Percentiles rank a stretch among this genome's conserved stretches.
Evolutionary conservation across 2,797 vertebrate genomes (phyloP).

Genomic region (Gallinago nigripennis): DNA sequence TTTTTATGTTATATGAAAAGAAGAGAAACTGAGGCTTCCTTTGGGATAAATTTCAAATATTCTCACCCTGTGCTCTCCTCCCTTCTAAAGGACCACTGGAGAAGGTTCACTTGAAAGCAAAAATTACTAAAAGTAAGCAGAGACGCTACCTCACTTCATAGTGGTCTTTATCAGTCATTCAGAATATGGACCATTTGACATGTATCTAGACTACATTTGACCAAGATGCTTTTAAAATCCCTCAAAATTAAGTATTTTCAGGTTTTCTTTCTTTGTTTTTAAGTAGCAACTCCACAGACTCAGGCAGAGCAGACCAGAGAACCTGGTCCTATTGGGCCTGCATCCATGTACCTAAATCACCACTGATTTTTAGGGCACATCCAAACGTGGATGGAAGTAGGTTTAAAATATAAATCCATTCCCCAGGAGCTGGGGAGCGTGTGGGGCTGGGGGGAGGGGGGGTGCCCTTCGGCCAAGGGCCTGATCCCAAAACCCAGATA

Average conservation of each 20-base stretch:
- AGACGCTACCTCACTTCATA: neutral
- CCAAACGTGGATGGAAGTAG: accelerated
- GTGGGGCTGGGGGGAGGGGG: neutral
- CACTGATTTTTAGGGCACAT: neutral
- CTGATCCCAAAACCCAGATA: neutral
- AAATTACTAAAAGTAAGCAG: neutral
- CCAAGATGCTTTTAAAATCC: neutral
- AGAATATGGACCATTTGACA: neutral
- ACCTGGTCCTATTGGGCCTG: neutral
- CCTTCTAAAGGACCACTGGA: neutral
- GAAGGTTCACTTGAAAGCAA: neutral
- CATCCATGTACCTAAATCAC: accelerated
- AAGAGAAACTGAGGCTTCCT: neutral
- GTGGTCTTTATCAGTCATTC: neutral
- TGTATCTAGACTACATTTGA: neutral
- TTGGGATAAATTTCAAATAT: neutral
- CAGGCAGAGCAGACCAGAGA: neutral
- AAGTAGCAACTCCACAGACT: neutral
- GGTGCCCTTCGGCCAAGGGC: neutral
- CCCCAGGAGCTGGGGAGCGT: accelerated
- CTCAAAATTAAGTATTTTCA: neutral
- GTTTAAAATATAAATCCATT: neutral
- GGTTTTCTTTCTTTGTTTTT: neutral
- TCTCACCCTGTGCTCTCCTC: neutral
- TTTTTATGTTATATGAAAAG: neutral